These are phyloP conservation scores for Chelon auratus DNA, from an alignment of 2,797 vertebrate species.

Conservation along the genomic window DNA sequence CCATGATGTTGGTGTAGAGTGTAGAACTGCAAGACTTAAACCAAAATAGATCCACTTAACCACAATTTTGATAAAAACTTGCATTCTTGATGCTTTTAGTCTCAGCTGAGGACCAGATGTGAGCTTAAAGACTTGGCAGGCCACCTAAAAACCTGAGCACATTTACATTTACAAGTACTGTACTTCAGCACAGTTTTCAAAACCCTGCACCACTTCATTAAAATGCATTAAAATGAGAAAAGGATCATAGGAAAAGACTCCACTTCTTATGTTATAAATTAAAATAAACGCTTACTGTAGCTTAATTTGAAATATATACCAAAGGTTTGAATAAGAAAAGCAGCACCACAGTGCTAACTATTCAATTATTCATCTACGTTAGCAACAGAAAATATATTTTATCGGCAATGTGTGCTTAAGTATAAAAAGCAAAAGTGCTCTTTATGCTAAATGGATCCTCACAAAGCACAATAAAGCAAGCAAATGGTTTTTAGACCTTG, in stretches of 20 bases:
- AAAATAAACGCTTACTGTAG: too few species aligned
- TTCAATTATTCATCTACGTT: not conserved
- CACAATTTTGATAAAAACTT: constrained; percentile 1
- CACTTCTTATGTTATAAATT: too few species aligned
- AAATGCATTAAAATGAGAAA: not conserved
- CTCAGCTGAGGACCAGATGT: constrained; percentile 26
- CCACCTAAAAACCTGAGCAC: not conserved
- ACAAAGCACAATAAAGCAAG: not conserved
- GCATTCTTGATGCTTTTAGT: not conserved
- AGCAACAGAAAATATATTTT: not conserved
- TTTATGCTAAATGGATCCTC: not conserved
- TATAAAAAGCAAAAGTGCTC: not conserved
- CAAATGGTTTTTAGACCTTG: not conserved
- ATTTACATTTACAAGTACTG: not conserved
- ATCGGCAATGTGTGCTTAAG: not conserved
- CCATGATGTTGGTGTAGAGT: not conserved
- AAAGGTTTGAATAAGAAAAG: not conserved
- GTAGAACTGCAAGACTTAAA: not conserved
- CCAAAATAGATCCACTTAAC: not conserved
- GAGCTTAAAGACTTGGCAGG: not conserved
- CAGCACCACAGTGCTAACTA: not conserved
- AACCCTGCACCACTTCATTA: not conserved
- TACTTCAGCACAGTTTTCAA: not conserved
- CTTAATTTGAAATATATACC: not conserved
- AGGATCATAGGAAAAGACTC: too few species aligned